A percentile compares a stretch with the other conserved stretches of the same genome.
Evolutionary conservation across 2,888 invertebrate species (phyloP).

Genomic region (Drosophila subsilvestris): DNA sequence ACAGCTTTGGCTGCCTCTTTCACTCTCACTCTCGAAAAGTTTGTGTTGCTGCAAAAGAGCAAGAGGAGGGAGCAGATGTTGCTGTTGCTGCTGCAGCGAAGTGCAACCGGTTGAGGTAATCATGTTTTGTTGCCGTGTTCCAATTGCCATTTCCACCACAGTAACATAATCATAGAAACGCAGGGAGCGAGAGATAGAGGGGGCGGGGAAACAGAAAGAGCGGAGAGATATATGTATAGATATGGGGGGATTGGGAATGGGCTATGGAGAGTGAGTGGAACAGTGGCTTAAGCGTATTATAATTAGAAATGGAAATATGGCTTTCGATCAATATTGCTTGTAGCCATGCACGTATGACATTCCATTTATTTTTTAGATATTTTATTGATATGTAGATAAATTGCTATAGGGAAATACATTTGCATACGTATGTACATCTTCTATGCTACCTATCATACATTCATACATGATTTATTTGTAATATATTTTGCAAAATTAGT

Average conservation of each 20-base stretch:
- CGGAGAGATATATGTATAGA: neutral
- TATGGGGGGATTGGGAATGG: neutral
- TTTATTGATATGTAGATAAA: too few species aligned
- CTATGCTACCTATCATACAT: too few species aligned
- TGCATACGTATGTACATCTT: neutral
- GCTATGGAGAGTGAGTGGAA: neutral
- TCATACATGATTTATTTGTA: too few species aligned
- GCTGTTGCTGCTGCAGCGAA: neutral
- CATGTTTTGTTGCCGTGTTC: conserved; percentile 20
- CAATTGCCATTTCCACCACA: conserved; percentile 34
- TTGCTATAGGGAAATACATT: neutral
- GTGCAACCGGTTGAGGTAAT: conserved; percentile 42
- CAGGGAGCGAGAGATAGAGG: neutral
- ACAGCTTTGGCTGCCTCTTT: neutral
- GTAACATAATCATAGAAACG: conserved; percentile 15
- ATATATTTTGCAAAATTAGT: too few species aligned
- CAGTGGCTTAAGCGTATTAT: conserved; percentile 5
- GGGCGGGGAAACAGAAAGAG: neutral
- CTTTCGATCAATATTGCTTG: conserved; percentile 25
- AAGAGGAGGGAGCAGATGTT: conserved; percentile 11
- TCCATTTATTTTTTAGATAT: neutral
- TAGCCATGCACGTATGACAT: neutral
- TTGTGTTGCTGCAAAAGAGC: conserved; percentile 45
- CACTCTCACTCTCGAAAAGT: conserved; percentile 32
- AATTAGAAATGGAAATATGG: conserved; percentile 21